phyloP scores from a whole-genome alignment of 1,140 invertebrate genomes.

The Drosophila dunni region DNA sequence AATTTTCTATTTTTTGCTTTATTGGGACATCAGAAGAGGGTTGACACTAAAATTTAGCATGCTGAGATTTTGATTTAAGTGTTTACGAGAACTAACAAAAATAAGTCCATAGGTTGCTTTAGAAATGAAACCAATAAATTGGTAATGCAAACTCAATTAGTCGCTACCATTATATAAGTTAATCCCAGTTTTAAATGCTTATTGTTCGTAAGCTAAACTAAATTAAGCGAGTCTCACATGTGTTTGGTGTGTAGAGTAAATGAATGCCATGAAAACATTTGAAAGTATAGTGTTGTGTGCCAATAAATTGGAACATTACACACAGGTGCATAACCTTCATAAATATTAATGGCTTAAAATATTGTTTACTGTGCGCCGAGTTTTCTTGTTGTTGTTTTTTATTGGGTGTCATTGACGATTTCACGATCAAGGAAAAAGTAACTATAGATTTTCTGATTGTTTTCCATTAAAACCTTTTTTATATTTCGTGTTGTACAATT shows the following conservation, averaged over 20 bases:
- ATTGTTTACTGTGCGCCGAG: constrained; percentile 18
- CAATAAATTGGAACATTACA: constrained; percentile 51
- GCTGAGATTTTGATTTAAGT: too few species aligned
- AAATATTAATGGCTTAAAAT: constrained; percentile 63
- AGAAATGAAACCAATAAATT: too few species aligned
- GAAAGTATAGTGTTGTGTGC: constrained; percentile 56
- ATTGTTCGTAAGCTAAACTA: not conserved
- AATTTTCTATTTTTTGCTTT: too few species aligned
- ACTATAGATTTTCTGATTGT: constrained; percentile 32
- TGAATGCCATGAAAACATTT: constrained; percentile 39
- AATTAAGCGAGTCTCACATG: constrained; percentile 37
- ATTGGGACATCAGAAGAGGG: too few species aligned
- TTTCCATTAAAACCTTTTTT: constrained; percentile 28
- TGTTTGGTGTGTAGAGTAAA: constrained; percentile 29
- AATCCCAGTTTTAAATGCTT: not conserved
- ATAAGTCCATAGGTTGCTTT: too few species aligned
- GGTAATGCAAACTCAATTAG: too few species aligned
- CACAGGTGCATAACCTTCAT: constrained; percentile 62
- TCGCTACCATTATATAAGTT: not conserved
- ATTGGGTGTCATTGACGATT: constrained; percentile 22
- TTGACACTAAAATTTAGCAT: too few species aligned
- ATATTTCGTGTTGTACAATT: constrained; percentile 31
- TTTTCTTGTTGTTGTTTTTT: not conserved
- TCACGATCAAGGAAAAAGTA: constrained; percentile 39
- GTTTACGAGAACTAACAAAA: too few species aligned